Conservation (phyloP, 37 sponge, comb jelly and placozoan species). For the Mnemiopsis leidyi region DNA sequence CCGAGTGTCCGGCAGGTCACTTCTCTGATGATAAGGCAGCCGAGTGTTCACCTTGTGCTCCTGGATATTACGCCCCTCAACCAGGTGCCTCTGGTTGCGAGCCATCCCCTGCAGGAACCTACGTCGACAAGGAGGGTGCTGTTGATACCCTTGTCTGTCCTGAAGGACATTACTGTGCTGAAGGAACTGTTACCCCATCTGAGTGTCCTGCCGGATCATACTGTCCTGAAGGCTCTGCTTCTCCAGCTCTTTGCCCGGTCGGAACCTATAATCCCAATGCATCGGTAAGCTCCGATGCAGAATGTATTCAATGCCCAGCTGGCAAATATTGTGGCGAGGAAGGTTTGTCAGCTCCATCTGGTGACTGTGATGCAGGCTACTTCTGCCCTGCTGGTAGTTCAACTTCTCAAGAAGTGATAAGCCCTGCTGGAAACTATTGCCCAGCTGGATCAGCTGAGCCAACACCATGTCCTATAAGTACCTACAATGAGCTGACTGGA, state of each 20-base stretch:
- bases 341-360: neutral
- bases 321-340: neutral
- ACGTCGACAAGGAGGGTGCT: neutral
- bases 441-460: slow-evolving; percentile 17
- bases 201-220: neutral
- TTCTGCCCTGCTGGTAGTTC: slow-evolving; percentile 3
- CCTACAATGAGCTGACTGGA: neutral
- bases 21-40: slow-evolving; percentile 1
- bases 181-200: neutral
- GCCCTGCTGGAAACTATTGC: neutral
- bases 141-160: neutral
- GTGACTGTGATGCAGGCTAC: slow-evolving; percentile 10
- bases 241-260: neutral
- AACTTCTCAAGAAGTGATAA: neutral
- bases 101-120: neutral
- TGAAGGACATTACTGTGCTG: slow-evolving; percentile 31
- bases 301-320: neutral
- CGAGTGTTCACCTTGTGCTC: neutral
- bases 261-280: slow-evolving; percentile 17
- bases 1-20: neutral
- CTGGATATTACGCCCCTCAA: neutral
- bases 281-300: neutral
- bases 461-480: slow-evolving; percentile 13
- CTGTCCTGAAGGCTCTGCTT: neutral
- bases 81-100: neutral